A percentile compares a stretch with the other conserved stretches of the same genome.
These are phyloP conservation scores for Mesembrinibis cayennensis DNA, from an alignment of 2,113 vertebrate genomes.

Conservation along the genomic window DNA sequence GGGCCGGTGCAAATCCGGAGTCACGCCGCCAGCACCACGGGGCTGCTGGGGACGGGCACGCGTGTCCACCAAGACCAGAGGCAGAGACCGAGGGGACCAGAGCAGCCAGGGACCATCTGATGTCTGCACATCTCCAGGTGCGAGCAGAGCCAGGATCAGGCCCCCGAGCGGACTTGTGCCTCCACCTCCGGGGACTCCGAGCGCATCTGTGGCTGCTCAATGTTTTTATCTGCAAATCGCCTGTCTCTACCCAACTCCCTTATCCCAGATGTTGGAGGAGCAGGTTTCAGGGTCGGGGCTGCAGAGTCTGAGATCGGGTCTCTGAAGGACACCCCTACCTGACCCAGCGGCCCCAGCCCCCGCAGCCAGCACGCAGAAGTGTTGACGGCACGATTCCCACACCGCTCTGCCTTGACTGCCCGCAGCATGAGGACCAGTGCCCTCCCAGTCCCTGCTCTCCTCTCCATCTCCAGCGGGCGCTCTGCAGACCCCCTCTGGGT, in stretches of 20 bases:
- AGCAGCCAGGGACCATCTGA: rapidly evolving
- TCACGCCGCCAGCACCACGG: rapidly evolving
- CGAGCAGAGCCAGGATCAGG: neutral
- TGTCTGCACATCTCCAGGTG: rapidly evolving
- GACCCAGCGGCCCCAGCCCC: rapidly evolving
- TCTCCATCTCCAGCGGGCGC: neutral
- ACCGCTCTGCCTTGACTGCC: neutral
- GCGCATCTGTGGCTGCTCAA: neutral
- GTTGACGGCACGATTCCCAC: neutral
- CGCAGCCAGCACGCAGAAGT: rapidly evolving
- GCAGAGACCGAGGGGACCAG: neutral
- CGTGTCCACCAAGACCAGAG: neutral
- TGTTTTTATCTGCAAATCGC: rapidly evolving
- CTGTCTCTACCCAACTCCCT: rapidly evolving
- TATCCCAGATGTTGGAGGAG: neutral
- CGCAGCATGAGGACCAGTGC: neutral
- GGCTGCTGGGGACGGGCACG: neutral
- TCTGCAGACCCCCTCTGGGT: neutral
- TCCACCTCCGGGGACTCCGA: neutral
- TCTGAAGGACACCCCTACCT: neutral
- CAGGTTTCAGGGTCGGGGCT: neutral
- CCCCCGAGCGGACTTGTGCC: rapidly evolving
- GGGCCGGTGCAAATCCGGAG: neutral
- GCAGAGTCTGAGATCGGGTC: neutral
- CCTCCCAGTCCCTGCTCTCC: too few species aligned